Evolutionary conservation across 1,140 invertebrate species (phyloP), one percentile per base, ranked within the genome.

Genomic region (Bactericera cockerelli): DNA sequence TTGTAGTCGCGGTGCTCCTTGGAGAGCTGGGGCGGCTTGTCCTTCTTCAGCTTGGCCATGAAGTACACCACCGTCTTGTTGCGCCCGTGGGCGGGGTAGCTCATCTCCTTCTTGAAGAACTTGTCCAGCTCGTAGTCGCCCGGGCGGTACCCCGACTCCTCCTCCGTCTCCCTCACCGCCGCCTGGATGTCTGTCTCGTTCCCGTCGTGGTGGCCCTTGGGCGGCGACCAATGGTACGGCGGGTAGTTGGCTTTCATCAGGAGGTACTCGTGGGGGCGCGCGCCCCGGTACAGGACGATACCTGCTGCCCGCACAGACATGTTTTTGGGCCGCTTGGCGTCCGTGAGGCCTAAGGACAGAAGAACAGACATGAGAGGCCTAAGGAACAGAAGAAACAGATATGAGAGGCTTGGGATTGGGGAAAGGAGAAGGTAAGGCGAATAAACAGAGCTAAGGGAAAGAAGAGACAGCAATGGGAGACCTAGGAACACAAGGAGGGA

Each of bases 61-160:
- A 87, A 94, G 70, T 93, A 95, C 14, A 84, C 75, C 0, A 93
- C 89, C 60, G 70, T 77, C 72, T 95, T 95, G 0, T 82, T 81
- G 67, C 81, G 81, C 0, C 78, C 78, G 2, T 81, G 80, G 0
- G 89, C 90, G 54, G 76, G 56, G 69, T 89, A 89, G n/a, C 4
- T 49, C 42, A 49, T 19, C 22, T 49, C 42, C 22, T 22, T 49
- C 22, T 6, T 16, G 22, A 49, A 49, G 3, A 8, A 6, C 22
- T 49, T 49, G 42, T 49, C 19, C 42, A 49, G 22, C 42, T 49
- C 42, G 19, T 49, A 49, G 22, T 49, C 42, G 4, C n/a, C 22
- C 22, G 42, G n/a, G 3, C n/a, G n/a, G 42, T 89, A 73, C 38
- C 89, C 90, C 56, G 90, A 77, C 76, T 95, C 92, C 75, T 95